Base-by-base conservation (phyloP, 2,113 vertebrate species). In the Onychorhynchus coronatus region DNA sequence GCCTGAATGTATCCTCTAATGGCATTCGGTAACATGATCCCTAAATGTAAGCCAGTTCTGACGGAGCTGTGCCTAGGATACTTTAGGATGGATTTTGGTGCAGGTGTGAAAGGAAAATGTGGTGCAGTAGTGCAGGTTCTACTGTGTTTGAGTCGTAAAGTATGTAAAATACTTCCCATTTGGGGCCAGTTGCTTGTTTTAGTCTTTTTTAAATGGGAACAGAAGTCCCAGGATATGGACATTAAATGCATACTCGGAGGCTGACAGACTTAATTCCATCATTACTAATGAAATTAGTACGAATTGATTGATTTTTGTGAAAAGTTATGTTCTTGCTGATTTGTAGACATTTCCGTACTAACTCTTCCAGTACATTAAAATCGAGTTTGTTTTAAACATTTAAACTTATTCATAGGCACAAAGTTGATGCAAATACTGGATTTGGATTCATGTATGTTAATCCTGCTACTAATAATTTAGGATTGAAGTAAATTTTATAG, bases 341-440 rank as follows among this genome's bases (percentile, higher is more conserved):
- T 23, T 68, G 52, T 66, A 56, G 55, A 15, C 20, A 2, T 42
- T 82, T 52, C 13, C 67, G 8, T 77, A 28, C 61, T 67, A 28
- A 44, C 55, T 90, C 30, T 67, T 74, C 76, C 68, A 47, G 59
- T 42, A 16, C 28, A 71, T 24, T 72, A 79, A 83, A 68, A 70
- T 71, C 65, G 67, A 88, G 23, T 73, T 85, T 86, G 41, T 59
- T 91, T 89, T 85, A 94, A 91, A 39, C 71, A 86, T 92, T 86
- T 92, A 49, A 90, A 72, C 37, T 71, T 80, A 63, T 35, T 33
- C 25, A 17, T 25, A 84, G 89, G 84, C 95, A 72, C 68, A 88
- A 72, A 95, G 92, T 72, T 61, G 62, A 88, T 93, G 87, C 80
- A 96, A 96, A 95, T 96, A 55, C 0, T 74, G 65, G 31, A 88